phyloP scores from a whole-genome alignment of 2,888 invertebrate species.

The Caenorhabditis virilis region DNA sequence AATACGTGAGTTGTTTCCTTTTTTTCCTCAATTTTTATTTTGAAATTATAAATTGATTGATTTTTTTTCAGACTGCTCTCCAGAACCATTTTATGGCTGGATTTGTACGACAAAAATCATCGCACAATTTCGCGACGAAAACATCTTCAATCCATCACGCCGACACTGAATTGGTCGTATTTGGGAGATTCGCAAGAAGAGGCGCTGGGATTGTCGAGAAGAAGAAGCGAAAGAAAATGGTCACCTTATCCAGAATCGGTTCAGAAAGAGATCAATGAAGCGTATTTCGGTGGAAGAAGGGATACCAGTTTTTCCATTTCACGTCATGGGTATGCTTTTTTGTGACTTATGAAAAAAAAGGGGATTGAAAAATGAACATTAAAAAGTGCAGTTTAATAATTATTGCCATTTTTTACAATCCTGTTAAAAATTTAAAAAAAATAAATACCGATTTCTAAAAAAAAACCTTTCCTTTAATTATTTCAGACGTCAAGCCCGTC shows the following conservation, averaged over 20 bases:
- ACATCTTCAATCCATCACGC: conserved; percentile 6
- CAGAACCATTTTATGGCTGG: conserved; percentile 54
- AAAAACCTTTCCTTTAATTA: too few species aligned
- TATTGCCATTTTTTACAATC: too few species aligned
- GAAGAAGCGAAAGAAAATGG: conserved; percentile 35
- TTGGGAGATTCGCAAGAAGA: conserved; percentile 11
- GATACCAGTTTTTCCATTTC: neutral
- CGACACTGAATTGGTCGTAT: conserved; percentile 15
- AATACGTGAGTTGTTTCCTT: conserved; percentile 6
- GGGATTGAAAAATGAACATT: too few species aligned
- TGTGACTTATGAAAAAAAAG: neutral
- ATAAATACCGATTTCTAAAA: too few species aligned
- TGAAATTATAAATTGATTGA: neutral
- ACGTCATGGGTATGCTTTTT: neutral
- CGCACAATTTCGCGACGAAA: conserved; percentile 1
- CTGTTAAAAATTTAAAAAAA: too few species aligned
- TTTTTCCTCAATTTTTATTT: neutral
- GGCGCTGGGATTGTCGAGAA: conserved; percentile 11
- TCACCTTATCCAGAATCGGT: conserved; percentile 7
- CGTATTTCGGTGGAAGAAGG: conserved; percentile 31
- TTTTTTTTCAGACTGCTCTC: conserved; percentile 35
- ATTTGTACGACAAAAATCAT: conserved; percentile 49
- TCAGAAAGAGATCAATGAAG: conserved; percentile 33
- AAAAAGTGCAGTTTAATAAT: too few species aligned
- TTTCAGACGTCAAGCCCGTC: conserved; percentile 23